A percentile compares a stretch with the other conserved stretches of the same genome.
Evolutionary conservation across 1,140 invertebrate species (phyloP).

Genomic region (Riptortus pedestris): DNA sequence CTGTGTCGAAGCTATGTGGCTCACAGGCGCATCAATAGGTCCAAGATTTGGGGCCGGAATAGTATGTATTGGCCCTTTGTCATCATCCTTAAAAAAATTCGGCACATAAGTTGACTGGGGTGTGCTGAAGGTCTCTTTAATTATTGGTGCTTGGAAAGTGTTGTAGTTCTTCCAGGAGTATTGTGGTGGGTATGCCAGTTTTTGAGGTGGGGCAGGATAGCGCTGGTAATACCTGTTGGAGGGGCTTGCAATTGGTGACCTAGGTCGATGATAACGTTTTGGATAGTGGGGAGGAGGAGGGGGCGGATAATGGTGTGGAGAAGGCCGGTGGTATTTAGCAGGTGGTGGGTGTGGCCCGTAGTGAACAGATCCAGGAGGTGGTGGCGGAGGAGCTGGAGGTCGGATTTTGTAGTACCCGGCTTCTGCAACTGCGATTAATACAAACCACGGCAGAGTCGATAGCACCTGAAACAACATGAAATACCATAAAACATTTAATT

Average conservation of each 20-base stretch:
- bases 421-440: background rate
- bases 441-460: slow-evolving; percentile 1
- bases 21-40: slow-evolving; percentile 29
- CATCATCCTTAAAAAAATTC: slow-evolving; percentile 30
- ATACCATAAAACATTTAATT: background rate
- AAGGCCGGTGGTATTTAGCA: background rate
- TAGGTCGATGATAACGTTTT: background rate
- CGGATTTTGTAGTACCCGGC: slow-evolving; percentile 23
- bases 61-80: slow-evolving; percentile 65
- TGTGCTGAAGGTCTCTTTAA: slow-evolving; percentile 26
- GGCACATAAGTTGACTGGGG: slow-evolving; percentile 6
- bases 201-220: background rate
- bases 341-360: slow-evolving; percentile 19
- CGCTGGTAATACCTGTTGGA: background rate
- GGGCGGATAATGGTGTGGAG: background rate
- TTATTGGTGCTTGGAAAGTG: slow-evolving; percentile 26
- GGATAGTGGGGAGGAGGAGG: slow-evolving; percentile 10
- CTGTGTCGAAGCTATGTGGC: no score
- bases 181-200: background rate
- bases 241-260: background rate
- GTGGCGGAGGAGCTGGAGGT: slow-evolving; percentile 19
- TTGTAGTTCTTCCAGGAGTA: slow-evolving; percentile 24
- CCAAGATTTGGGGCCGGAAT: slow-evolving; percentile 71
- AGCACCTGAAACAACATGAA: background rate
- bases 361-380: slow-evolving; percentile 12